Evolutionary conservation across 2,888 invertebrate genomes (phyloP).

Genomic region (Andricus quercusramuli): DNA sequence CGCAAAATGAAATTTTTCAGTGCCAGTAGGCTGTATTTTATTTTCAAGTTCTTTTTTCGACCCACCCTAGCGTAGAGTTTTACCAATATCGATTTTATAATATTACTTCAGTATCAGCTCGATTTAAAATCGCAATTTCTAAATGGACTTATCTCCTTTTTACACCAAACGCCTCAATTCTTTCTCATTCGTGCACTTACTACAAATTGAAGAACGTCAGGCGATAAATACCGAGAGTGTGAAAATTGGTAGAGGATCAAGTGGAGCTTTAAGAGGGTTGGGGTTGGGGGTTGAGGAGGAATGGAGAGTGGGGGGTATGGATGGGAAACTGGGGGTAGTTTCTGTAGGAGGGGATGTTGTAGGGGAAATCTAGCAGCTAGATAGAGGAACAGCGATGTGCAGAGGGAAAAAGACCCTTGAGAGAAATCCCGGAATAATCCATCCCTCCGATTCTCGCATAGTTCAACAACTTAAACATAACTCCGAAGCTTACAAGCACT

Average conservation of each 20-base stretch:
- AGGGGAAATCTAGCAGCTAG: slow-evolving; percentile 40
- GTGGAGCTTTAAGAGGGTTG: slow-evolving; percentile 2
- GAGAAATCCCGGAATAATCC: slow-evolving; percentile 70
- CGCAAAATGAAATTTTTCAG: no score
- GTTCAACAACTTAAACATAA: slow-evolving; percentile 77
- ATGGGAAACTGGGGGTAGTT: slow-evolving; percentile 26
- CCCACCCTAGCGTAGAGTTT: no score
- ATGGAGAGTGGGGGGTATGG: slow-evolving; percentile 43
- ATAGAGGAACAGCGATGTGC: slow-evolving; percentile 37
- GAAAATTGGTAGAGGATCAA: slow-evolving; percentile 34
- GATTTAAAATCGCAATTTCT: slow-evolving; percentile 29
- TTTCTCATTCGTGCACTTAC: slow-evolving; percentile 21
- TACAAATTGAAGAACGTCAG: slow-evolving; percentile 21
- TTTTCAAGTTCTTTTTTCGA: no score
- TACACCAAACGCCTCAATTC: slow-evolving; percentile 2
- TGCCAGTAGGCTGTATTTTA: no score
- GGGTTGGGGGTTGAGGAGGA: slow-evolving; percentile 28
- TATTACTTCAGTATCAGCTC: background rate
- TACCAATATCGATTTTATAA: background rate
- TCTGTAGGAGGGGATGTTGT: slow-evolving; percentile 20
- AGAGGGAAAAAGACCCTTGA: slow-evolving; percentile 59
- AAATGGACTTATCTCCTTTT: background rate
- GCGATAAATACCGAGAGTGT: slow-evolving; percentile 36
- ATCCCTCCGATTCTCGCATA: slow-evolving; percentile 66
- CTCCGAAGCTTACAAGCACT: slow-evolving; percentile 74